Evolutionary conservation across 2,113 vertebrate genomes (phyloP), one percentile per base, ranked within the genome.

Genomic region (Tupaia tana): DNA sequence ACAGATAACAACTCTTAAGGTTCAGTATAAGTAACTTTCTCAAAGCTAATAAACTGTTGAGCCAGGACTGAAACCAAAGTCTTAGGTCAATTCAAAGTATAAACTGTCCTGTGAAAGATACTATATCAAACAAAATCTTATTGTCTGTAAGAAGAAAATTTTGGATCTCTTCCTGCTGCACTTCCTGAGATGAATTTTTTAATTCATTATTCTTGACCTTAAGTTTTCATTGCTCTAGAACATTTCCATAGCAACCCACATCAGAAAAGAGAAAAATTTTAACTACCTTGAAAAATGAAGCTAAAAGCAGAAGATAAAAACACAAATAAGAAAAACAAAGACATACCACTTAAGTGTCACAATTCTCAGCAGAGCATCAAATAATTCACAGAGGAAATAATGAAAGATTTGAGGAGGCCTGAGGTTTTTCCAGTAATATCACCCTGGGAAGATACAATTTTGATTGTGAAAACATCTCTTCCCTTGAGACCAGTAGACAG

Each of bases 211-310:
- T 77, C 86, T 86, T 95, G 89, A 93, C 79, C 29, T 89, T 91
- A 95, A 90, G 66, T 90, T 96, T 56, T 3, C 29, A 91, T 58
- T 91, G 90, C 52, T 80, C 74, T 85, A 63, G 77, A 92, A 91
- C 20, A 85, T 78, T 94, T 94, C 93, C 88, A 86, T 70, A 89
- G 93, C 63, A 95, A 96, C 89, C 31, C 93, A 89, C 27, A 94
- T 69, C 27, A 73, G 34, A 85, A 74, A 93, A 87, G 16, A 96
- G n/a, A 93, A 91, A 82, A 71, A 22, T 43, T 71, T 67, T 88
- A 95, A 89, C 75, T 66, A 79, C 67, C 77, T 89, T 94, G 52
- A 93, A 90, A 94, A 96, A 91, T 79, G 59, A 91, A 89, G 43
- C 70, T 86, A 94, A 87, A 89, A 69, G 15, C 34, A 91, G 70